A percentile compares a stretch with the other conserved stretches of the same genome.
phyloP scores from a whole-genome alignment of 2,113 vertebrate genomes.

The Todiramphus chloris region DNA sequence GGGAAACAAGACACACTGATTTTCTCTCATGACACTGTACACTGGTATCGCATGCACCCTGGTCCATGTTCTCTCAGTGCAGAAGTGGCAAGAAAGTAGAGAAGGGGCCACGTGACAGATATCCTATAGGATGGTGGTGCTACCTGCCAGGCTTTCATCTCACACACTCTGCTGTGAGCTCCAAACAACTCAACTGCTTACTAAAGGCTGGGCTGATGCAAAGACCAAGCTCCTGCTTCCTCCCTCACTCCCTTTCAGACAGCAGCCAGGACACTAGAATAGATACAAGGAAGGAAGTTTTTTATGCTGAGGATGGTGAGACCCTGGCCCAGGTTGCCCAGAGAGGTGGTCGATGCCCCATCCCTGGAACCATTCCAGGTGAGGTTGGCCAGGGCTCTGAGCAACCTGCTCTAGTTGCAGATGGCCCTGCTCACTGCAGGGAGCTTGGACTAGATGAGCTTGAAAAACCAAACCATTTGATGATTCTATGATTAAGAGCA shows the following conservation, averaged over 20 bases:
- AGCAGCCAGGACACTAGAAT: background rate
- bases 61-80: fast-evolving
- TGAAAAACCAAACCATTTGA: background rate
- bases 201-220: background rate
- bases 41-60: fast-evolving
- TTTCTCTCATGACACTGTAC: background rate
- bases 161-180: background rate
- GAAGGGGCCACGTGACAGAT: background rate
- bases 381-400: background rate
- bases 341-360: background rate
- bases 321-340: background rate
- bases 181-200: background rate
- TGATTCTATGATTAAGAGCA: background rate
- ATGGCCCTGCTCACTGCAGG: too few relatives aligned
- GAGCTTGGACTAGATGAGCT: background rate
- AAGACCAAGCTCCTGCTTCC: background rate
- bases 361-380: background rate
- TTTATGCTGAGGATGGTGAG: background rate
- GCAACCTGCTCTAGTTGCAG: background rate
- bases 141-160: background rate
- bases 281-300: background rate
- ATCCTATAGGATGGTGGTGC: background rate
- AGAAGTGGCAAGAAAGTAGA: background rate
- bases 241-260: background rate
- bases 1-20: background rate